Evolutionary conservation across 2,113 vertebrate genomes (phyloP).

Genomic region (Neolamprologus hecqui): DNA sequence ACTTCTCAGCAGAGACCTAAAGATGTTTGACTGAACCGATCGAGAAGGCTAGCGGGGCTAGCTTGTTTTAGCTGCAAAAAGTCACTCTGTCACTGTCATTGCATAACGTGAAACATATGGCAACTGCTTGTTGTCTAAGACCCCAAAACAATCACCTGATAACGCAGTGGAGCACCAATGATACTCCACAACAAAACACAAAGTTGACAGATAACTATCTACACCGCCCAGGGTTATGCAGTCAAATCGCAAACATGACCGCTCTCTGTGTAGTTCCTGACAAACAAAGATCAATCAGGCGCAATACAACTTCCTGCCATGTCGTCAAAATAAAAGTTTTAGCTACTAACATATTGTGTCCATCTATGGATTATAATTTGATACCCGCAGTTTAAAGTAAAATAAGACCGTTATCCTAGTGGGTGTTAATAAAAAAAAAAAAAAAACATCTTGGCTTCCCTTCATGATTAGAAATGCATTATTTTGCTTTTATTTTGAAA

Average conservation of each 20-base stretch:
- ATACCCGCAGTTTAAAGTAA: neutral
- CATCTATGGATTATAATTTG: neutral
- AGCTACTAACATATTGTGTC: neutral
- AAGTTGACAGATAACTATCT: neutral
- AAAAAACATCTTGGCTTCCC: neutral
- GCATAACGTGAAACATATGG: neutral
- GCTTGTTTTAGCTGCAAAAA: conserved; percentile 9
- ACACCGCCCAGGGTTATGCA: neutral
- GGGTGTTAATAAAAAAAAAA: neutral
- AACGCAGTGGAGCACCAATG: neutral
- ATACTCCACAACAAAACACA: neutral
- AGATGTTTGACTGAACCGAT: neutral
- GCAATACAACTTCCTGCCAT: neutral
- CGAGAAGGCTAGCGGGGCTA: neutral
- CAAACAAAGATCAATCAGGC: fast-evolving
- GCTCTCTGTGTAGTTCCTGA: neutral
- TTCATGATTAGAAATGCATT: neutral
- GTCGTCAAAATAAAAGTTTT: neutral
- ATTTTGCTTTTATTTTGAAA: conserved; percentile 16
- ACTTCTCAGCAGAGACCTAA: neutral
- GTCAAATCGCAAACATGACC: neutral
- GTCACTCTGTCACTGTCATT: conserved; percentile 38
- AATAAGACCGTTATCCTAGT: neutral
- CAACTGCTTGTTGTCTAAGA: neutral
- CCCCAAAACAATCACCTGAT: neutral